phyloP scores from a whole-genome alignment of 2,113 vertebrate genomes.

The Etheostoma cragini region DNA sequence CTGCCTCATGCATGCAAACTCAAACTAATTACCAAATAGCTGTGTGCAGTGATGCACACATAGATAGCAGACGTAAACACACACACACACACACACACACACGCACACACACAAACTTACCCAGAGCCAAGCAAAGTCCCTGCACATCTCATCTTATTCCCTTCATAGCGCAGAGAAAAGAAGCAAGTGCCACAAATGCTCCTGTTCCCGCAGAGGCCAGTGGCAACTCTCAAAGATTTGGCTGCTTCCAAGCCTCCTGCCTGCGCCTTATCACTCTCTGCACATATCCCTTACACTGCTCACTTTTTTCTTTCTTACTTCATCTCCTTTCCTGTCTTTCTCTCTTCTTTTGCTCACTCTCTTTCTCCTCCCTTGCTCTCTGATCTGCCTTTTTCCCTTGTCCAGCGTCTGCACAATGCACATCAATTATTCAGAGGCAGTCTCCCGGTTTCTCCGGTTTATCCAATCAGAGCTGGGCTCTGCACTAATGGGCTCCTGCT shows the following conservation, averaged over 20 bases:
- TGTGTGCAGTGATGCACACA: slow-evolving; percentile 33
- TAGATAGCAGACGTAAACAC: slow-evolving; percentile 18
- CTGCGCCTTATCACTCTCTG: slow-evolving; percentile 76
- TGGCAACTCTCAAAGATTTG: slow-evolving; percentile 86
- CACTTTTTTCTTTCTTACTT: slow-evolving; percentile 72
- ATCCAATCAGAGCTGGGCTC: slow-evolving; percentile 98
- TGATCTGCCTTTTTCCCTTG: slow-evolving; percentile 88
- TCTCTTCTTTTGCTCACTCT: slow-evolving; percentile 71
- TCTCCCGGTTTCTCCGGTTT: slow-evolving; percentile 95
- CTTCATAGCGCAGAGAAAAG: slow-evolving; percentile 84
- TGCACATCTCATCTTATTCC: slow-evolving; percentile 84
- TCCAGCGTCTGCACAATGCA: slow-evolving; percentile 97
- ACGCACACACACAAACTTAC: slow-evolving; percentile 77
- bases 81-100: slow-evolving; percentile 5
- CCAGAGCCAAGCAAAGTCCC: slow-evolving; percentile 77
- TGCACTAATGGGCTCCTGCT: slow-evolving; percentile 97
- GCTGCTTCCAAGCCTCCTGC: slow-evolving; percentile 72
- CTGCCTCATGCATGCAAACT: slow-evolving; percentile 34
- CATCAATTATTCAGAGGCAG: slow-evolving; percentile 99
- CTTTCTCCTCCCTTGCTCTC: slow-evolving; percentile 82
- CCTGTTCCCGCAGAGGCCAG: slow-evolving; percentile 88
- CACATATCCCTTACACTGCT: slow-evolving; percentile 71
- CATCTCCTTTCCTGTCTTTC: slow-evolving; percentile 51
- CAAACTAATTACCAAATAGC: slow-evolving; percentile 22
- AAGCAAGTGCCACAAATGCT: slow-evolving; percentile 88